Percentiles rank a stretch among this genome's conserved stretches.
Evolutionary conservation across 2,888 invertebrate genomes (phyloP).

Genomic region (Thecocarcelia acutangulata): DNA sequence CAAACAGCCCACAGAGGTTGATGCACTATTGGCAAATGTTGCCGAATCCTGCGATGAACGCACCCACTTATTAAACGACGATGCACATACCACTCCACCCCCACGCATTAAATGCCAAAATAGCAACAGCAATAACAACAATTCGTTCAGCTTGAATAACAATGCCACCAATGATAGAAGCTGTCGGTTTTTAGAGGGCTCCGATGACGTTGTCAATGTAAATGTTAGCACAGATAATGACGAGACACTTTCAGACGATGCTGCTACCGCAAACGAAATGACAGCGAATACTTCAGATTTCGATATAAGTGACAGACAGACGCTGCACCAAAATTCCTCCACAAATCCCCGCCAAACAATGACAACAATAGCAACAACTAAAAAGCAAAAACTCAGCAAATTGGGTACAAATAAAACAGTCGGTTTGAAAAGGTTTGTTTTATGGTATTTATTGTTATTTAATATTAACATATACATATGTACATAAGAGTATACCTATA

Average conservation of each 20-base stretch:
- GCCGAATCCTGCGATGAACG: slow-evolving; percentile 76
- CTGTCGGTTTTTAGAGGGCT: slow-evolving; percentile 20
- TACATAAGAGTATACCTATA: slow-evolving; percentile 2
- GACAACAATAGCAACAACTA: slow-evolving; percentile 70
- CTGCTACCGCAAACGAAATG: slow-evolving; percentile 65
- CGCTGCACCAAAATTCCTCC: slow-evolving; percentile 58
- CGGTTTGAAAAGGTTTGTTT: slow-evolving; percentile 79
- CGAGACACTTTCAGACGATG: slow-evolving; percentile 74
- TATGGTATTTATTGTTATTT: background rate
- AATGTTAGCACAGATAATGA: slow-evolving; percentile 63
- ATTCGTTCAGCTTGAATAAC: slow-evolving; percentile 70
- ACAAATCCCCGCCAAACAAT: slow-evolving; percentile 72
- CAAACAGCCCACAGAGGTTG: slow-evolving; percentile 46
- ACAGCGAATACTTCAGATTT: slow-evolving; percentile 73
- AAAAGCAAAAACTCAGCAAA: slow-evolving; percentile 79
- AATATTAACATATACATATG: background rate
- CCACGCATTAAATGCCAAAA: slow-evolving; percentile 69
- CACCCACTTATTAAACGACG: slow-evolving; percentile 75
- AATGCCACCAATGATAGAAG: slow-evolving; percentile 69
- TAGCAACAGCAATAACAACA: slow-evolving; percentile 68
- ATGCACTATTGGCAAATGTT: slow-evolving; percentile 65
- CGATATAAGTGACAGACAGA: slow-evolving; percentile 76
- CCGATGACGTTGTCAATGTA: slow-evolving; percentile 63
- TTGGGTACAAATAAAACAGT: slow-evolving; percentile 79
- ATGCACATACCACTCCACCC: slow-evolving; percentile 58